Base-by-base conservation (phyloP, 92 coral and sea anemone species). In the Porites divaricata region DNA sequence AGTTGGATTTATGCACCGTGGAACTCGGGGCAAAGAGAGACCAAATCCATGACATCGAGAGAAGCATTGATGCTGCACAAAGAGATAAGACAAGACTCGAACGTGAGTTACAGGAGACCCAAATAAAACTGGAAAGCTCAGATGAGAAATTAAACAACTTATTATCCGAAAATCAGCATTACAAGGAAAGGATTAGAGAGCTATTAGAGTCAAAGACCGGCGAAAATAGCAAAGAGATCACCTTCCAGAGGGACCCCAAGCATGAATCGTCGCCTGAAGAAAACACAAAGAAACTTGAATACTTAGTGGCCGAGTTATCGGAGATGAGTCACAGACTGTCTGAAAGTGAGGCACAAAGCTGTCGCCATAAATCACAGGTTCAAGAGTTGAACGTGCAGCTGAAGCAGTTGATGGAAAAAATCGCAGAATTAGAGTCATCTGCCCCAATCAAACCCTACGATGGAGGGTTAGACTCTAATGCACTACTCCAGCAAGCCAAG, bases 21-120 rank as follows among this genome's bases (percentile, higher is more conserved):
- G 88, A 91, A 70, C 73, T 88, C 4, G 76, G 80, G 53, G 86
- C 95, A 23, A 92, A 82, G 73, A 90, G 72, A 64, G 75, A 57
- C 52, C 92, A 92, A 49, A 61, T 92, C 35, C 54, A 71, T 41
- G 91, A 94, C 86, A 72, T 92, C 67, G 89, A 72, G 50, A 62
- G 51, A 62, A 82, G n/a, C 50, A 10, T 16, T 10, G 52, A 82
- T 59, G 24, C 41, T 25, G 7, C 15, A 8, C 54, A 56, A 2
- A 70, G 12, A 13, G 85, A 57, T 5, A 80, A 68, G 25, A 35
- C 23, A 0, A 80, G 35, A 80, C 22, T 82, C 0, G 70, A 82
- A 16, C 61, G 52, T 15, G 50, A 51, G 1, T 15, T 82, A 49
- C 73, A 15, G 1, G 71, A 82, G 4, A 16, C 57, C 8, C 26